Evolutionary conservation across 2,113 vertebrate genomes (phyloP).

Genomic region (Urocitellus parryii): DNA sequence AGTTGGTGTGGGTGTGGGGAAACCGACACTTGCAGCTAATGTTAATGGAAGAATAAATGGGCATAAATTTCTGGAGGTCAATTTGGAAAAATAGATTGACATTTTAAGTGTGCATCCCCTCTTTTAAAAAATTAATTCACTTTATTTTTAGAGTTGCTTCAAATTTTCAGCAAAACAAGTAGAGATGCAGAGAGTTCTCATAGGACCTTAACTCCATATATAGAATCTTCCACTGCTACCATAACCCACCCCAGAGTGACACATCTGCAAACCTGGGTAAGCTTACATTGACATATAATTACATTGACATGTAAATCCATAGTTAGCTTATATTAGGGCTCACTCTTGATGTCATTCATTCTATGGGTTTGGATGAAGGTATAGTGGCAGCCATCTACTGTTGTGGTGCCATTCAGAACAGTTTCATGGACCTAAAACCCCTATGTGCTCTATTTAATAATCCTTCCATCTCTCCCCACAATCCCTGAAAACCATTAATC

Average conservation of each 20-base stretch:
- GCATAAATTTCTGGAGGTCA: background rate
- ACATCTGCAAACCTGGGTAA: too few species aligned
- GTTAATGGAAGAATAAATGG: background rate
- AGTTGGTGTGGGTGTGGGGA: background rate
- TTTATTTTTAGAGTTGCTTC: conserved; percentile 10
- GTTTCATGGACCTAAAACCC: background rate
- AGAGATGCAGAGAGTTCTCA: background rate
- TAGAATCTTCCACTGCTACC: background rate
- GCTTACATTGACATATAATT: background rate
- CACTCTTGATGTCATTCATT: background rate
- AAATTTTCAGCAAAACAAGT: background rate
- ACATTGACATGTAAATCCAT: background rate
- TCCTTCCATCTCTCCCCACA: background rate
- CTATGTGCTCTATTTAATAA: background rate
- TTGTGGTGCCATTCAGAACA: background rate
- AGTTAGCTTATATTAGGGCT: background rate
- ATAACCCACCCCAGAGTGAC: background rate
- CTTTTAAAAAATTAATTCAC: background rate
- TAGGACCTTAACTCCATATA: background rate
- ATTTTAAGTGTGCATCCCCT: background rate
- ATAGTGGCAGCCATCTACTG: background rate
- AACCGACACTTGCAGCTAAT: background rate
- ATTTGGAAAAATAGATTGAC: background rate
- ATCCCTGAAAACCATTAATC: background rate
- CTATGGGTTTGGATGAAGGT: background rate